phyloP scores from a whole-genome alignment of 2,888 invertebrate species.

The Ophonus ardosiacus region DNA sequence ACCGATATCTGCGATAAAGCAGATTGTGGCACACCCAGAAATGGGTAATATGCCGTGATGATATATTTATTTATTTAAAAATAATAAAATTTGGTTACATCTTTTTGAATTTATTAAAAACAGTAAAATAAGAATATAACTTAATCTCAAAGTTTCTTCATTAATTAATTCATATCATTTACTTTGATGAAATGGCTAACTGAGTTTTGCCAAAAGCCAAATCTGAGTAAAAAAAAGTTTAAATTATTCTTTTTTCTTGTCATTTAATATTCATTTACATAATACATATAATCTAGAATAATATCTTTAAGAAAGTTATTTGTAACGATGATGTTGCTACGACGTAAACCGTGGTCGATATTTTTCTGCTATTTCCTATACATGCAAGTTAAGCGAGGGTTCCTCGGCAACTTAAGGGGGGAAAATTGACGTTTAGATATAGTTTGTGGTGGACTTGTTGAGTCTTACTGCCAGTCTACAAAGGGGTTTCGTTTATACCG shows the following conservation, averaged over 20 bases:
- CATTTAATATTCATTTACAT: background rate
- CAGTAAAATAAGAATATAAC: too few relatives aligned
- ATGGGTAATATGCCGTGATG: too few relatives aligned
- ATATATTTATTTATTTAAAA: too few relatives aligned
- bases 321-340: slow-evolving; percentile 23
- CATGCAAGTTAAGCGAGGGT: slow-evolving; percentile 10
- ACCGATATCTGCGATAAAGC: too few relatives aligned
- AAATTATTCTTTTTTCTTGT: background rate
- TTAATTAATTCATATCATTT: background rate
- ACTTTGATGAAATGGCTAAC: too few relatives aligned
- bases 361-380: slow-evolving; percentile 21
- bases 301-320: background rate
- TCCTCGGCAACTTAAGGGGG: background rate
- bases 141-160: too few relatives aligned
- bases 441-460: slow-evolving; percentile 28
- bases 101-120: too few relatives aligned
- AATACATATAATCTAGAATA: background rate
- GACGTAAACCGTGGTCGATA: slow-evolving; percentile 37
- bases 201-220: too few relatives aligned
- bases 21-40: too few relatives aligned
- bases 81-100: too few relatives aligned
- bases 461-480: slow-evolving; percentile 29
- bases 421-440: background rate
- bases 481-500: background rate
- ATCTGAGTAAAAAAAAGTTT: background rate